Conservation (phyloP, 2,888 invertebrate genomes). For the Ichneumoninae sp. region DNA sequence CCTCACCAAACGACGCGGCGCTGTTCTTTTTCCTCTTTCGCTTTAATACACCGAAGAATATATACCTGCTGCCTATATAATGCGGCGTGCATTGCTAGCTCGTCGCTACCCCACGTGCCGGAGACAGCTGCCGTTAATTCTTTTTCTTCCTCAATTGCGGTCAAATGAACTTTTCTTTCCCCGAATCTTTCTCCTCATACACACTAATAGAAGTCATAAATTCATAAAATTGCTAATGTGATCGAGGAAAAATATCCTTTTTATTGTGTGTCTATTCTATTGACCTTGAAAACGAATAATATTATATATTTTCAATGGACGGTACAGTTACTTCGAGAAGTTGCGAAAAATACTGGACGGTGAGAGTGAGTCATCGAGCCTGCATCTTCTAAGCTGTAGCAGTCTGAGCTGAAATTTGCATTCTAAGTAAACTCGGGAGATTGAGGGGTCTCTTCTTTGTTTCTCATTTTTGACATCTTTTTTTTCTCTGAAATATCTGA, state of each 20-base stretch:
- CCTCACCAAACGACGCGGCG: slow-evolving; percentile 40
- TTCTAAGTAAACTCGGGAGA: too few relatives aligned
- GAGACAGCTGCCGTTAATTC: neutral
- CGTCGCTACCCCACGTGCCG: neutral
- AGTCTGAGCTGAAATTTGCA: too few relatives aligned
- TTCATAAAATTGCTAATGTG: neutral
- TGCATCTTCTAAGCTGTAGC: too few relatives aligned
- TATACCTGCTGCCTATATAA: slow-evolving; percentile 6
- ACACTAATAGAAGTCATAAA: neutral
- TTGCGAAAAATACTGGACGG: too few relatives aligned
- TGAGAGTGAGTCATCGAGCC: too few relatives aligned
- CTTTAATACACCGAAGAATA: slow-evolving; percentile 4
- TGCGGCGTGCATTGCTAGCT: neutral
- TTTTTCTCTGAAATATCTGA: too few relatives aligned
- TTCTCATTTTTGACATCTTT: too few relatives aligned
- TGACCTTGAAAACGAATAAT: neutral
- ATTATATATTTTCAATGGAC: too few relatives aligned
- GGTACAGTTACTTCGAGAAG: too few relatives aligned
- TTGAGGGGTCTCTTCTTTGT: too few relatives aligned
- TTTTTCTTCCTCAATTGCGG: slow-evolving; percentile 10
- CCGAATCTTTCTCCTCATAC: neutral
- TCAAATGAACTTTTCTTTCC: slow-evolving; percentile 3
- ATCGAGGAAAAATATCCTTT: neutral
- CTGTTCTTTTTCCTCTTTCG: slow-evolving; percentile 20
- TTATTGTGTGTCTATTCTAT: neutral